Evolutionary conservation across 2,113 vertebrate species (phyloP).

Genomic region (Laticauda laticaudata): DNA sequence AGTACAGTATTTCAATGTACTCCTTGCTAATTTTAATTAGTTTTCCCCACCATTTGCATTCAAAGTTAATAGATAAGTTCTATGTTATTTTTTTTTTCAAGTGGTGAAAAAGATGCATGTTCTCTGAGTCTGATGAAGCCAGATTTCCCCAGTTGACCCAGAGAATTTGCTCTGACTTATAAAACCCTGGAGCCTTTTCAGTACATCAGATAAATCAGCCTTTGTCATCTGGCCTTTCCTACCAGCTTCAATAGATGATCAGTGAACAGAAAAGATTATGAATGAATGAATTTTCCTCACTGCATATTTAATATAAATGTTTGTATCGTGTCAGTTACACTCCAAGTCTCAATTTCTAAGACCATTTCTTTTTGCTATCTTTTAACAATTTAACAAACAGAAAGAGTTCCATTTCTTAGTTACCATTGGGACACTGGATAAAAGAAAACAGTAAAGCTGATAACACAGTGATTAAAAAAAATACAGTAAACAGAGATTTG

Average conservation of each 20-base stretch:
- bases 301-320: conserved; percentile 36
- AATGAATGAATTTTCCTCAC: conserved; percentile 39
- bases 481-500: conserved; percentile 36
- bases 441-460: conserved; percentile 47
- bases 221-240: conserved; percentile 16
- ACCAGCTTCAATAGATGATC: conserved; percentile 7
- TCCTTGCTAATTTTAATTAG: background rate
- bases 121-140: background rate
- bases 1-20: background rate
- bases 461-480: conserved; percentile 12
- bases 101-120: background rate
- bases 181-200: background rate
- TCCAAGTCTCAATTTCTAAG: conserved; percentile 52
- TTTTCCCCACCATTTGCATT: background rate
- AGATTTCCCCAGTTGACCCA: background rate
- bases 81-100: background rate
- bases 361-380: conserved; percentile 30
- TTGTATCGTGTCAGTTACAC: conserved; percentile 19
- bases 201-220: background rate
- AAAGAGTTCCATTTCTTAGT: conserved; percentile 20
- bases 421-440: conserved; percentile 19
- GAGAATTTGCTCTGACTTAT: background rate
- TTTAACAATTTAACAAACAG: conserved; percentile 1
- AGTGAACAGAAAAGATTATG: conserved; percentile 25
- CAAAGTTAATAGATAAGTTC: background rate